phyloP scores from a whole-genome alignment of 2,113 vertebrate species.

The Madoqua kirkii region DNA sequence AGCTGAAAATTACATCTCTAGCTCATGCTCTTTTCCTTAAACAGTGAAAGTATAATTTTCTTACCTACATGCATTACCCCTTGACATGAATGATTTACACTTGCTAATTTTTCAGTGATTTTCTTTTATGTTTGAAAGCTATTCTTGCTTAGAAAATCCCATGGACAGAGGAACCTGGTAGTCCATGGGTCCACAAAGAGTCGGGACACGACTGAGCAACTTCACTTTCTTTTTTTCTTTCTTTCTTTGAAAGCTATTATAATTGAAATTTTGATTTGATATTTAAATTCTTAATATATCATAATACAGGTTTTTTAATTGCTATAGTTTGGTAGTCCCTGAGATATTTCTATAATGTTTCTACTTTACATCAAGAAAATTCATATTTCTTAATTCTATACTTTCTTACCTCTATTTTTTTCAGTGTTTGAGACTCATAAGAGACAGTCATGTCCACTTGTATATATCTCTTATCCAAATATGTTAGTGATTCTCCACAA shows the following conservation, averaged over 20 bases:
- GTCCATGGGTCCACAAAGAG: neutral
- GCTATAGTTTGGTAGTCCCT: neutral
- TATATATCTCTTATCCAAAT: neutral
- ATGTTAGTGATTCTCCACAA: neutral
- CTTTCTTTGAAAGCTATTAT: neutral
- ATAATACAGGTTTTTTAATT: neutral
- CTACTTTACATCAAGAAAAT: neutral
- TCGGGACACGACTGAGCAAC: accelerated
- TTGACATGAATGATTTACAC: neutral
- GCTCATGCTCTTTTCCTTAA: neutral
- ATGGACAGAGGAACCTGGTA: neutral
- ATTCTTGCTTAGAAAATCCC: neutral
- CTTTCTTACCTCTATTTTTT: neutral
- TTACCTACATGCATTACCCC: neutral
- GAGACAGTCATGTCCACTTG: neutral
- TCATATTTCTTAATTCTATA: neutral
- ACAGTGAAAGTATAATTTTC: neutral
- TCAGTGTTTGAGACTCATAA: neutral
- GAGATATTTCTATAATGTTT: neutral
- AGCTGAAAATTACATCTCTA: neutral
- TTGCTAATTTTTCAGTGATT: neutral
- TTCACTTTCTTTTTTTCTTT: neutral
- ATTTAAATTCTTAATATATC: neutral
- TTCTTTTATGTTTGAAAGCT: neutral
- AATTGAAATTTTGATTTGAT: neutral